phyloP scores from a whole-genome alignment of 2,113 vertebrate species.

The Peromyscus polionotus region DNA sequence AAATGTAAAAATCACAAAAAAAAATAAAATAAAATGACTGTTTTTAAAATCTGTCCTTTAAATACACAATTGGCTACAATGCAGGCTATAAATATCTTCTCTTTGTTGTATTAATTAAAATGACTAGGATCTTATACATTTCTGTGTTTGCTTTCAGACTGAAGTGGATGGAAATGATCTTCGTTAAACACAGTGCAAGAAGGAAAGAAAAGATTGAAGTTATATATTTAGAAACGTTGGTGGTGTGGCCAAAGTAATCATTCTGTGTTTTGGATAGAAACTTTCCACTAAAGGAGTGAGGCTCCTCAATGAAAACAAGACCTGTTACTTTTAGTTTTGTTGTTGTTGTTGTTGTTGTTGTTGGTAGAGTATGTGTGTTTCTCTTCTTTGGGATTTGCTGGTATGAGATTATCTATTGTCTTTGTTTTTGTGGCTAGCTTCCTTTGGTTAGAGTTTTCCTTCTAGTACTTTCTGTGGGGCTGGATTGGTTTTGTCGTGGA shows the following conservation, averaged over 20 bases:
- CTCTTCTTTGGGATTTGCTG: too few relatives aligned
- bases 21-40: too few relatives aligned
- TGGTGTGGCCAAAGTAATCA: conserved; percentile 36
- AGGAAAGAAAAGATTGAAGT: conserved; percentile 51
- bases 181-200: conserved; percentile 69
- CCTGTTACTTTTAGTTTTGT: too few relatives aligned
- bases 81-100: conserved; percentile 81
- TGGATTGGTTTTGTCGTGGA: too few relatives aligned
- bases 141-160: conserved; percentile 81
- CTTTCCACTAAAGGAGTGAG: conserved; percentile 35
- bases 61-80: conserved; percentile 82
- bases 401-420: too few relatives aligned
- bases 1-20: too few relatives aligned
- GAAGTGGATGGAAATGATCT: conserved; percentile 79
- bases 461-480: too few relatives aligned
- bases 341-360: too few relatives aligned
- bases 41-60: conserved; percentile 81
- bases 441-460: too few relatives aligned
- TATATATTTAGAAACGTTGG: conserved; percentile 72
- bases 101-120: conserved; percentile 81
- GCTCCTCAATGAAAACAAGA: neutral
- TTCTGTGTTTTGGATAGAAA: conserved; percentile 48
- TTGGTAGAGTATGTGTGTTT: too few relatives aligned
- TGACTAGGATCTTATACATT: conserved; percentile 80
- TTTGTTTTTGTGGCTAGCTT: too few relatives aligned